phyloP scores from a whole-genome alignment of 2,797 vertebrate species.

The Octomys mimax region DNA sequence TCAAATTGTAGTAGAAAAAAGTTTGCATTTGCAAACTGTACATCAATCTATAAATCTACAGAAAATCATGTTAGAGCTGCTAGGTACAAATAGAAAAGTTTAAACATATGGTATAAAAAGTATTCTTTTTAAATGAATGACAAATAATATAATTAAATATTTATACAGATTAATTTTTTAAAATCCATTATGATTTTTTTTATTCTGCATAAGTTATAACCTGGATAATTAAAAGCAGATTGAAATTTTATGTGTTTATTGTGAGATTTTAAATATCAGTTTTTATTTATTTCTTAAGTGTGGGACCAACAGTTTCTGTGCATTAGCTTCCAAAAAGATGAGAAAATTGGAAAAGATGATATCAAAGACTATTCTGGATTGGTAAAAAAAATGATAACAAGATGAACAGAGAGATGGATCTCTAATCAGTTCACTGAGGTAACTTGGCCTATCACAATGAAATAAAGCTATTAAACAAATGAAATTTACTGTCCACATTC shows the following conservation, averaged over 20 bases:
- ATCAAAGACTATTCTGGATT: neutral
- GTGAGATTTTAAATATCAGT: neutral
- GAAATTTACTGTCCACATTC: constrained; percentile 75
- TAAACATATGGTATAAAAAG: neutral
- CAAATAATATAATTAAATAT: constrained; percentile 36
- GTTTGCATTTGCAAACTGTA: neutral
- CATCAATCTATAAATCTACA: neutral
- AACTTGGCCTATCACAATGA: constrained; percentile 30
- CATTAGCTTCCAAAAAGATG: neutral
- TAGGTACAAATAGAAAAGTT: neutral
- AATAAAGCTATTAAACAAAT: constrained; percentile 77
- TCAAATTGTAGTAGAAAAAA: constrained; percentile 34
- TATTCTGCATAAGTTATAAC: constrained; percentile 5
- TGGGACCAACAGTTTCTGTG: neutral
- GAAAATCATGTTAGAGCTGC: neutral
- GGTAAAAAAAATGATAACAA: neutral
- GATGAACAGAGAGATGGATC: neutral
- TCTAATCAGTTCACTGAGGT: neutral
- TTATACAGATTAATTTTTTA: constrained; percentile 43
- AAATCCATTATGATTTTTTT: constrained; percentile 1
- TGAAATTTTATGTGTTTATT: neutral
- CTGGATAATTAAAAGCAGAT: neutral
- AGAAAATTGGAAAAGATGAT: neutral
- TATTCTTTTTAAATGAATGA: constrained; percentile 4
- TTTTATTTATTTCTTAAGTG: neutral